Evolutionary conservation across 2,113 vertebrate genomes (phyloP).

Genomic region (Rhinopomastus cyanomelas): DNA sequence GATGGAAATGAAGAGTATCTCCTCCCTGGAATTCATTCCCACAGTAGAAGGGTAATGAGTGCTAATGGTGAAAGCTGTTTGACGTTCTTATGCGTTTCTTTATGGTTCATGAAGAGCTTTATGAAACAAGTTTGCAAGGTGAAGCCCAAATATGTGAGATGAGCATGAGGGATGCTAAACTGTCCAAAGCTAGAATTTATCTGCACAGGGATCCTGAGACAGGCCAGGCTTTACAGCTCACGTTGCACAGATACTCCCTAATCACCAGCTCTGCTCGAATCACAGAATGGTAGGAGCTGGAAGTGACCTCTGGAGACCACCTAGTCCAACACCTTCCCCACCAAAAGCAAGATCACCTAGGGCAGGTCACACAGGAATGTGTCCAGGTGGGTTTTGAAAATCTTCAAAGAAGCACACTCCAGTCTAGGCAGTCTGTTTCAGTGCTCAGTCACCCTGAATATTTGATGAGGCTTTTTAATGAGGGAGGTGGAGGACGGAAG

Average conservation of each 20-base stretch:
- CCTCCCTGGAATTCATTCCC: background rate
- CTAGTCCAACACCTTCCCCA: no score
- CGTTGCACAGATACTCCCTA: background rate
- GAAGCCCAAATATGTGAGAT: background rate
- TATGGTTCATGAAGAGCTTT: background rate
- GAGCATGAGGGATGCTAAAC: background rate
- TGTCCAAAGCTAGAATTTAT: background rate
- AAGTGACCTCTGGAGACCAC: no score
- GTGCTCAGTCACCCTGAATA: background rate
- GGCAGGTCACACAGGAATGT: no score
- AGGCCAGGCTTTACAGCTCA: background rate
- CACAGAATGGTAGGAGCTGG: no score
- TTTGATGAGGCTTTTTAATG: background rate
- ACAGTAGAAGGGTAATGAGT: accelerated
- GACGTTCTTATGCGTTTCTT: background rate
- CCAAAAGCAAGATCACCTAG: no score
- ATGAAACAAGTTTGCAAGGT: background rate
- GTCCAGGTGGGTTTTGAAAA: no score
- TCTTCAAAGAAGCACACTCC: no score
- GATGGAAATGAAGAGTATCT: background rate
- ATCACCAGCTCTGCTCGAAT: background rate
- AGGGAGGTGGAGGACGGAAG: background rate
- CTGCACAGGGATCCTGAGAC: background rate
- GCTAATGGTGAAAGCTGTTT: background rate
- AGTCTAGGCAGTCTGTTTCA: no score